Base-by-base conservation (phyloP, 2,888 invertebrate species). In the Adela reaumurella region DNA sequence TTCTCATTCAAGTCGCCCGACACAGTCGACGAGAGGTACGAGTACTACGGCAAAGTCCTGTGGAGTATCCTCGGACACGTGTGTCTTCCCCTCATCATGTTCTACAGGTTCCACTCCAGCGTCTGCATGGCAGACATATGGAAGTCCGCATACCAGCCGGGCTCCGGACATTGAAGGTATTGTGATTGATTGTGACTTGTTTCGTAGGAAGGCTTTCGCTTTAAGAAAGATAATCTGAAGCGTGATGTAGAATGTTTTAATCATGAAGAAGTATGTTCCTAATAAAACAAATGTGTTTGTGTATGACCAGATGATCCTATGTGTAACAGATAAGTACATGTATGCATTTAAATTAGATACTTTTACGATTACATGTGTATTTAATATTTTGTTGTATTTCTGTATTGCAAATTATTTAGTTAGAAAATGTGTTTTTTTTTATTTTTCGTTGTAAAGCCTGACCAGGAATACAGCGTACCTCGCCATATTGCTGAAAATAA, bases 41-140 rank as follows among this genome's bases (percentile, higher is more conserved):
- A 83, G 35, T 88, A 80, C 62, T 90, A 88, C 59, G 90, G 89
- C 19, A 83, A 83, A 57, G 81, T 84, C 2, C 58, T 85, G 20
- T 90, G 90, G 89, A 84, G 86, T 5, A 82, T 90, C 45, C 71
- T 90, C 4, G 87, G 87, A 18, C 90, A 90, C 61, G 71, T 89
- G 59, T 86, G 87, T 29, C 67, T 89, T 11, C 90, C 90, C 0
- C 68, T 90, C 2, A 88, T 87, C 51, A 87, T 90, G 81, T 90
- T 90, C 68, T 90, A 88, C 60, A 74, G 89, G 51, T 90, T 90
- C 62, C 89, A 90, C 60, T 87, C 88, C 1, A 86, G 88, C n/a
- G 89, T 89, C 0, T 90, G 89, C 59, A 81, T 90, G 45, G 87
- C 87, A 11, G 89, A 89, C 63, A 88, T 90, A 57, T 90, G 90